Percentiles rank a stretch among this genome's conserved stretches.
Evolutionary conservation across 2,888 invertebrate species (phyloP).

Genomic region (Cordilura impudica): DNA sequence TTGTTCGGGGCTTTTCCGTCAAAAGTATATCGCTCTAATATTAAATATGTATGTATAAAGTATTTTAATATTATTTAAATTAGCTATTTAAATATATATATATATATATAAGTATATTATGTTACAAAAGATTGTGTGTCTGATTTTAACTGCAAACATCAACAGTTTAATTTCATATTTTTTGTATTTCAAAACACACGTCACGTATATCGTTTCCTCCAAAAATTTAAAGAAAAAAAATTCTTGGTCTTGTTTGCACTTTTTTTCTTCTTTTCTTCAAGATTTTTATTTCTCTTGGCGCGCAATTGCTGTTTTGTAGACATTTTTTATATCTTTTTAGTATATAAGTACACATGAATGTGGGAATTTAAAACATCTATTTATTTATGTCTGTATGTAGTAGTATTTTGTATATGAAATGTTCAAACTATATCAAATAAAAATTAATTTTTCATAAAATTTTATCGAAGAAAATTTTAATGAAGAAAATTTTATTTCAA

Average conservation of each 20-base stretch:
- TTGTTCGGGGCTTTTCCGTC: background rate
- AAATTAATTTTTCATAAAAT: no score
- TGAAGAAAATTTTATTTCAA: no score
- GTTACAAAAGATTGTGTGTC: constrained; percentile 5
- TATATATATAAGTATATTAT: background rate
- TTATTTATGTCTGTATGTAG: no score
- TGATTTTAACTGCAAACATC: constrained; percentile 35
- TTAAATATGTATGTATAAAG: background rate
- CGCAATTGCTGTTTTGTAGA: constrained; percentile 16
- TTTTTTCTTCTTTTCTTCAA: background rate
- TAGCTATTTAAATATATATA: background rate
- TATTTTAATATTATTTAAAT: background rate
- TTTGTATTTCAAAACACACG: constrained; percentile 19
- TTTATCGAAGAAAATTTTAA: no score
- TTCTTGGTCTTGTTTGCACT: constrained; percentile 26
- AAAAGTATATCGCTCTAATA: background rate
- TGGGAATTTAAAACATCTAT: no score
- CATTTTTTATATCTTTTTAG: background rate
- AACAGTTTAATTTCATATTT: constrained; percentile 8
- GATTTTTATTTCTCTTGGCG: constrained; percentile 1
- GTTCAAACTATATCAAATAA: no score
- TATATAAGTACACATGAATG: background rate
- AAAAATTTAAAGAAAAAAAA: constrained; percentile 17
- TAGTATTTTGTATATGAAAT: no score
- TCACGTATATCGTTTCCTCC: constrained; percentile 43